Conservation (phyloP, 2,113 vertebrate species). For the Brienomyrus longianalis region DNA sequence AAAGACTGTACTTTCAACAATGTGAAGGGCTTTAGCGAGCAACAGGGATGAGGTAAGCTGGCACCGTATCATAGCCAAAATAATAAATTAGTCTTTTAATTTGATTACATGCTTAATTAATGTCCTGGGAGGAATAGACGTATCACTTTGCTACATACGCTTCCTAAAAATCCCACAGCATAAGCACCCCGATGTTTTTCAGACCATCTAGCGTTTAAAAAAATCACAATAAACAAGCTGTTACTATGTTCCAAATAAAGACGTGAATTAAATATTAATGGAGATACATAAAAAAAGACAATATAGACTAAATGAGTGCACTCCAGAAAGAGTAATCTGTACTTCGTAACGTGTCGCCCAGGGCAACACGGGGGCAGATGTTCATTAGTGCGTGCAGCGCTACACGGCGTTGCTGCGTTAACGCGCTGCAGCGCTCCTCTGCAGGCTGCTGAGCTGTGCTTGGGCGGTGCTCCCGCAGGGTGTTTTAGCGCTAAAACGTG, state of each 20-base stretch:
- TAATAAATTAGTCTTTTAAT: neutral
- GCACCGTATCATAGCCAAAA: neutral
- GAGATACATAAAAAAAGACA: slow-evolving; percentile 20
- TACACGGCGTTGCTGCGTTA: neutral
- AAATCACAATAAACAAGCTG: neutral
- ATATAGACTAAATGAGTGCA: slow-evolving; percentile 21
- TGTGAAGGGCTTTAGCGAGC: neutral
- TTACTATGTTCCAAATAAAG: slow-evolving; percentile 3
- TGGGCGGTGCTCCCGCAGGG: neutral
- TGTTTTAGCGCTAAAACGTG: neutral
- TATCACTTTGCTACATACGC: neutral
- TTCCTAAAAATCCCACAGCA: neutral
- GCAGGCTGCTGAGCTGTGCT: neutral
- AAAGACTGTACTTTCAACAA: neutral
- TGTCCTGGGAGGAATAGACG: neutral
- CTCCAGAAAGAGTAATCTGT: slow-evolving; percentile 43
- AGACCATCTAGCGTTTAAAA: neutral
- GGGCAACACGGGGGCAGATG: slow-evolving; percentile 17
- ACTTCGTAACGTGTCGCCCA: slow-evolving; percentile 35
- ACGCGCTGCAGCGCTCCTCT: neutral
- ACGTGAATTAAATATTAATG: slow-evolving; percentile 13
- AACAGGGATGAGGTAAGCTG: neutral
- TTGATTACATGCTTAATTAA: slow-evolving; percentile 5
- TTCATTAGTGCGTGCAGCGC: slow-evolving; percentile 3
- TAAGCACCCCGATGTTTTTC: no score